Conservation (phyloP, 2,797 vertebrate genomes). For the Crypturellus tataupa region DNA sequence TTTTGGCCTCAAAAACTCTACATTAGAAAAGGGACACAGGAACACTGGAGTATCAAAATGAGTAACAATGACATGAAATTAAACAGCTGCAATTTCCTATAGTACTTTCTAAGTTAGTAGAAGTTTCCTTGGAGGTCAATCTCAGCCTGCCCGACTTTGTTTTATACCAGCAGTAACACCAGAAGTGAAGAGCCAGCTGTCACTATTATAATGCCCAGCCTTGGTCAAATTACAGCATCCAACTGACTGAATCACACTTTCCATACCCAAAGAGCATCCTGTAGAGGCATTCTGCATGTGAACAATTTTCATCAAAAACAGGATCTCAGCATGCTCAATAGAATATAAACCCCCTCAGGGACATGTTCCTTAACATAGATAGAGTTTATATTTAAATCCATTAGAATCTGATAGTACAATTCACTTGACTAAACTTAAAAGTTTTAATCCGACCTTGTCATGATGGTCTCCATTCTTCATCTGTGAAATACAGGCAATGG, state of each 20-base stretch:
- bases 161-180: neutral
- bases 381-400: neutral
- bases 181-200: neutral
- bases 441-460: neutral
- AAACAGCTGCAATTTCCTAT: neutral
- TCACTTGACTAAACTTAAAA: no score
- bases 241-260: neutral
- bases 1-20: slow-evolving; percentile 5
- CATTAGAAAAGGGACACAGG: neutral
- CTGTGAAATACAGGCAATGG: neutral
- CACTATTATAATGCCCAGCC: neutral
- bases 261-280: neutral
- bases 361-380: neutral
- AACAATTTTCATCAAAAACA: neutral
- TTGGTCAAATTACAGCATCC: neutral
- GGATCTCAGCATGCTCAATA: neutral
- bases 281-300: neutral
- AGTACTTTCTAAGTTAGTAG: neutral
- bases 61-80: neutral
- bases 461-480: neutral
- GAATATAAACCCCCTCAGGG: neutral
- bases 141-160: neutral
- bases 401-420: neutral
- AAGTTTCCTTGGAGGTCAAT: neutral
- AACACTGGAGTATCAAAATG: neutral